Base-by-base conservation (phyloP, 2,113 vertebrate genomes). In the Ancistrus triradiatus region DNA sequence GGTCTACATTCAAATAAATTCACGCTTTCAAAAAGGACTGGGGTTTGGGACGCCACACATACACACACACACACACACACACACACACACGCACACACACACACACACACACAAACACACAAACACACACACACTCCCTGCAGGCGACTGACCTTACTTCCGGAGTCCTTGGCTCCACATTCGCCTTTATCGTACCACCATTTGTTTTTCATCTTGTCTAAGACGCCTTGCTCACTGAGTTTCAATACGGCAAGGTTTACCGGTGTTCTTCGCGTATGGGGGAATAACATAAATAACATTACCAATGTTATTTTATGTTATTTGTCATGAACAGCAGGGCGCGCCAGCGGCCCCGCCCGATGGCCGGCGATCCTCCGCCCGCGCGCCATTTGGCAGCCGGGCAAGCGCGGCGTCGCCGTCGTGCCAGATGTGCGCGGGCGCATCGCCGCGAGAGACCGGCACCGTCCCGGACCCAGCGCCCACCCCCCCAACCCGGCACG, bases 141-240 rank as follows among this genome's bases (percentile, higher is more conserved):
- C 94, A 96, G 91, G n/a, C 82, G 89, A 98, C 96, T 99, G 93
- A 99, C 96, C 96, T 99, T 99, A 96, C 96, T 99, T 96, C 96
- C 96, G 90, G 96, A 99, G 93, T 99, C 96, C 95, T 99, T 99
- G 95, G 95, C 74, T 97, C 96, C 96, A 97, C 96, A 99, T 95
- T 99, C 96, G 91, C 96, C 96, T 91, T 99, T 99, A 97, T 99
- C 96, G 95, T 99, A 99, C 96, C 96, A 99, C 96, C 96, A 99
- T 97, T 99, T 99, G 95, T 96, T 99, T 99, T 99, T 99, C 95
- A 99, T 94, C 95, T 98, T 98, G 95, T 98, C 95, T 98, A 99
- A 98, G 95, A 97, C 88, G 92, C 96, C 96, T 98, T 93, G 90
- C 90, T 98, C 95, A 97, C 95, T 99, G 96, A 99, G 96, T 98